These are phyloP conservation scores for Cyanistes caeruleus DNA, from an alignment of 2,113 vertebrate genomes.

Conservation along the genomic window DNA sequence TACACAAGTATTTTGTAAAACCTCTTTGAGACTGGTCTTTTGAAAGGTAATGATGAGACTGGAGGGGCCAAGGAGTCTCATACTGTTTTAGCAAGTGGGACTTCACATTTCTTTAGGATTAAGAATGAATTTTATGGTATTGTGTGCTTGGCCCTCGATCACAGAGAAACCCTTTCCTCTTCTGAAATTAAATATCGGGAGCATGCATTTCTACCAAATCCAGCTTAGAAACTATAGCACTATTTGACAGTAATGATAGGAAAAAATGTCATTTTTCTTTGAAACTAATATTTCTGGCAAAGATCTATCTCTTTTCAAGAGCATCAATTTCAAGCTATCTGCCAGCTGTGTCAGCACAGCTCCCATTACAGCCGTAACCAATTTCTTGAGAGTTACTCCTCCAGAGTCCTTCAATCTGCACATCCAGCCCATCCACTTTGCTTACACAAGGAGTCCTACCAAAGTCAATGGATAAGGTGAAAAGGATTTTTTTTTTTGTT, in stretches of 20 bases:
- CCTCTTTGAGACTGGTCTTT: background rate
- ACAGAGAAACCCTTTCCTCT: background rate
- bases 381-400: conserved; percentile 24
- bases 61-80: background rate
- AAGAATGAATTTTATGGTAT: background rate
- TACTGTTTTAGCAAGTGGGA: background rate
- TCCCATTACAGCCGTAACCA: background rate
- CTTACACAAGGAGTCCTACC: background rate
- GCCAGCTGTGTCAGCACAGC: conserved; percentile 40
- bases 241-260: background rate
- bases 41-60: background rate
- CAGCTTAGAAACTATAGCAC: conserved; percentile 14
- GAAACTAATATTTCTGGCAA: conserved; percentile 44
- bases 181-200: conserved; percentile 18
- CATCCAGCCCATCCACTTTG: background rate
- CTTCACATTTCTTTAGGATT: background rate
- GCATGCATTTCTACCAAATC: background rate
- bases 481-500: background rate
- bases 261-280: conserved; percentile 21
- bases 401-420: conserved; percentile 1
- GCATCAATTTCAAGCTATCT: conserved; percentile 39
- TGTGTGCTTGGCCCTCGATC: background rate
- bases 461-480: conserved; percentile 18
- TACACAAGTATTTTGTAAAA: background rate
- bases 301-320: conserved; percentile 9